These are phyloP conservation scores for Nomada goodeniana DNA, from an alignment of 2,888 invertebrate species.

Conservation along the genomic window DNA sequence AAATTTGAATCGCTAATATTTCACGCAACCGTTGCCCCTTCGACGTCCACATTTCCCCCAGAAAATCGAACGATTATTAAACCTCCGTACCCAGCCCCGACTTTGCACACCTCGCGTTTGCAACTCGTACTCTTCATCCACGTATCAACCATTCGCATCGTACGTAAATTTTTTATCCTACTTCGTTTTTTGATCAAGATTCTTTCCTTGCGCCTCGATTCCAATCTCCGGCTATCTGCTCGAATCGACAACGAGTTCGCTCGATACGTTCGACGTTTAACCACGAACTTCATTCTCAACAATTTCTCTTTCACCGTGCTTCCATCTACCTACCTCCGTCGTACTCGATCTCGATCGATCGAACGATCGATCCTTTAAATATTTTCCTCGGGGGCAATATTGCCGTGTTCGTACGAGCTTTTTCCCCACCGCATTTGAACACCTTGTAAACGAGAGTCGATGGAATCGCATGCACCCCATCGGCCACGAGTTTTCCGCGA, in stretches of 20 bases:
- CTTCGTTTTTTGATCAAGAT: constrained; percentile 8
- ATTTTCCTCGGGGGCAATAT: neutral
- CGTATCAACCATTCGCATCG: neutral
- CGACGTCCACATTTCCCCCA: too few relatives aligned
- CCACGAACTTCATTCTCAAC: neutral
- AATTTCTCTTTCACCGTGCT: neutral
- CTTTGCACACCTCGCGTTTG: neutral
- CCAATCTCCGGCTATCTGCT: neutral
- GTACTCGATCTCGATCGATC: neutral
- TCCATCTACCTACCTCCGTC: neutral
- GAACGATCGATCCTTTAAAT: constrained; percentile 23
- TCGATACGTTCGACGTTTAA: neutral
- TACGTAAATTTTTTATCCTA: neutral
- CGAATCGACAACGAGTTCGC: neutral
- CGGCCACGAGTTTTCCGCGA: constrained; percentile 30
- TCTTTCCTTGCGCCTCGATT: neutral
- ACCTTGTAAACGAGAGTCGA: neutral
- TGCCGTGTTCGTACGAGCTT: constrained; percentile 2
- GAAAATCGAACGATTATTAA: neutral
- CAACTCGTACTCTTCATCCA: neutral
- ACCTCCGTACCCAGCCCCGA: neutral
- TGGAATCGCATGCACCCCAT: constrained; percentile 38
- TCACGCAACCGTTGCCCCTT: neutral
- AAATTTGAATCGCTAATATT: neutral
- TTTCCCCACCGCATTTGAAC: neutral